phyloP scores from a whole-genome alignment of 1,140 invertebrate genomes.

The Drosophila saltans region DNA sequence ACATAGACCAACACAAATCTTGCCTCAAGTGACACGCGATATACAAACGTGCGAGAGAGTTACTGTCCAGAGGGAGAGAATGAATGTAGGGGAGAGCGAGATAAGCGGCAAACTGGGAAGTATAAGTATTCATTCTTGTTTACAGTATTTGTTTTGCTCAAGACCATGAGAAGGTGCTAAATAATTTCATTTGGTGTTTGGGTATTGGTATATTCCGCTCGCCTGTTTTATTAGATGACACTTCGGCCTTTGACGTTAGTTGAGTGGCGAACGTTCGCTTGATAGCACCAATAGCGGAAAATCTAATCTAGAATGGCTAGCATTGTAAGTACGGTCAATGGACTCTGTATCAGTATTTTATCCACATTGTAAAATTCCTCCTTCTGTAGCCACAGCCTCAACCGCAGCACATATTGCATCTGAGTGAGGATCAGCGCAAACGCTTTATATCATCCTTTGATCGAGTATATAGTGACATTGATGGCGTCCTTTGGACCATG shows the following conservation, averaged over 20 bases:
- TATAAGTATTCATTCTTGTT: neutral
- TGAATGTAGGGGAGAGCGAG: neutral
- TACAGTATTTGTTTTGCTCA: neutral
- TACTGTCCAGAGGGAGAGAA: neutral
- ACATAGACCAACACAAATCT: neutral
- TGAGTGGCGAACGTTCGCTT: neutral
- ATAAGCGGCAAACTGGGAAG: neutral
- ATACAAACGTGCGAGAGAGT: neutral
- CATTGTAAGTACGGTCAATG: neutral
- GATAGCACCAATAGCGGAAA: neutral
- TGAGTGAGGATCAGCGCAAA: slow-evolving; percentile 59
- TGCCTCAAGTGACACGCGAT: neutral
- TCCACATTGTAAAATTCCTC: neutral
- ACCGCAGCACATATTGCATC: slow-evolving; percentile 48
- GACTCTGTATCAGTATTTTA: too few species aligned
- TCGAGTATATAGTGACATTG: slow-evolving; percentile 82
- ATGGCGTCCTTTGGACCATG: slow-evolving; percentile 86
- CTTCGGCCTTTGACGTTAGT: neutral
- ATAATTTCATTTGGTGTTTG: slow-evolving; percentile 4
- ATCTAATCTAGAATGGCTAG: neutral
- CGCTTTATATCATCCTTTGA: slow-evolving; percentile 83
- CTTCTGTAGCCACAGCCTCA: slow-evolving; percentile 8
- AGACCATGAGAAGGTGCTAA: slow-evolving; percentile 10
- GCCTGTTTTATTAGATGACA: neutral
- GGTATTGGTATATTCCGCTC: neutral